Base-by-base conservation (phyloP, 2,888 invertebrate species). In the Diarsia mendica region DNA sequence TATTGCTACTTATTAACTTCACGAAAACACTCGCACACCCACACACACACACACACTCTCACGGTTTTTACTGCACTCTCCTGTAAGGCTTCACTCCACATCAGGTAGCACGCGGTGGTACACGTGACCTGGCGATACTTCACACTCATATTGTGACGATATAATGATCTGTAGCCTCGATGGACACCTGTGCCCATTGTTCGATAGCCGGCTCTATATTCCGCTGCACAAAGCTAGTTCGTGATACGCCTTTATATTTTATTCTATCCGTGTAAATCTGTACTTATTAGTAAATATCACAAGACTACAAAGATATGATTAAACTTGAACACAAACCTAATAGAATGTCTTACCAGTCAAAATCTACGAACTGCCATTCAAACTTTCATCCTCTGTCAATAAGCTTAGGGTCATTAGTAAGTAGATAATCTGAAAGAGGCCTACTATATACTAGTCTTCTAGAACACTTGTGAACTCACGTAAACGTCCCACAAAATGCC, bases 1-100 rank as follows among this genome's bases (percentile, higher is more conserved):
- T n/a, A 63, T n/a, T 70, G 69, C 48, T 44, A 70, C 53, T 55
- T 73, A 79, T 73, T 79, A 73, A 60, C 28, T 73, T 49, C 28
- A 28, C 58, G n/a, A 60, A 60, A 23, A 39, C 3, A 67, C 44
- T 46, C 9, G 39, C 39, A 8, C 58, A 10, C 11, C 10, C 46
- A 46, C 46, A 48, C 55, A 75, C 13, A n/a, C 44, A 64, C 20
- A 58, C 44, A 0, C 3, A 48, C 46, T 46, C 28, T 0, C 0
- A 1, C 8, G 8, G 39, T 39, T 39, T 53, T 20, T 13, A 53
- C 39, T 63, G 60, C 69, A 48, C 48, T 53, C 58, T 78, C 5
- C 9, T 33, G 61, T 10, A 60, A 44, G 46, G 71, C 23, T 20
- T 79, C 33, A 33, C n/a, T 33, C 8, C 1, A 39, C 8, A 28